These are phyloP conservation scores for Trachymyrmex cornetzi DNA, from an alignment of 1,140 invertebrate species.

Conservation along the genomic window DNA sequence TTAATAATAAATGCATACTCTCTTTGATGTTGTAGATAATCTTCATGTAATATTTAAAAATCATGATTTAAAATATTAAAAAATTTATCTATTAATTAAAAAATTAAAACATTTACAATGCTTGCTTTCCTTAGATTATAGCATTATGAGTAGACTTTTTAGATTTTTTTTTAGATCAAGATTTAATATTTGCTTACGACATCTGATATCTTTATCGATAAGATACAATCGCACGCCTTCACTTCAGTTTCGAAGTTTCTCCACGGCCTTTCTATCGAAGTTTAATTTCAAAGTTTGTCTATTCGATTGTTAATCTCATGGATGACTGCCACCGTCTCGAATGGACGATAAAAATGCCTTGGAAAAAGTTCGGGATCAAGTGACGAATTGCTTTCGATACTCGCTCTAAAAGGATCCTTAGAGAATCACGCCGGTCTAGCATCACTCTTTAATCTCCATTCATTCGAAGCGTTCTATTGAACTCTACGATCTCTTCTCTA, in stretches of 20 bases:
- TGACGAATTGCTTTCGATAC: conserved; percentile 69
- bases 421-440: conserved; percentile 22
- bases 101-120: neutral
- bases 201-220: neutral
- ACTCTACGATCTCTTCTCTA: neutral
- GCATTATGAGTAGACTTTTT: neutral
- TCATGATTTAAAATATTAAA: neutral
- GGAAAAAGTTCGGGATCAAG: conserved; percentile 48
- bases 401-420: conserved; percentile 31
- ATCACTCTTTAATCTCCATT: conserved; percentile 64
- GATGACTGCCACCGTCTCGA: conserved; percentile 43
- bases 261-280: neutral
- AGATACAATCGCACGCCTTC: neutral
- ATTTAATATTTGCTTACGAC: neutral
- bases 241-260: neutral
- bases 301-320: conserved; percentile 45
- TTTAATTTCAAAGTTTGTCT: conserved; percentile 25
- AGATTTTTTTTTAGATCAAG: neutral
- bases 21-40: neutral
- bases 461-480: conserved; percentile 60
- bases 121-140: neutral
- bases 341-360: conserved; percentile 41
- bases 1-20: neutral
- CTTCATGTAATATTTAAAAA: neutral
- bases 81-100: neutral